Evolutionary conservation across 1,140 invertebrate species (phyloP).

Genomic region (Philaenus spumarius): DNA sequence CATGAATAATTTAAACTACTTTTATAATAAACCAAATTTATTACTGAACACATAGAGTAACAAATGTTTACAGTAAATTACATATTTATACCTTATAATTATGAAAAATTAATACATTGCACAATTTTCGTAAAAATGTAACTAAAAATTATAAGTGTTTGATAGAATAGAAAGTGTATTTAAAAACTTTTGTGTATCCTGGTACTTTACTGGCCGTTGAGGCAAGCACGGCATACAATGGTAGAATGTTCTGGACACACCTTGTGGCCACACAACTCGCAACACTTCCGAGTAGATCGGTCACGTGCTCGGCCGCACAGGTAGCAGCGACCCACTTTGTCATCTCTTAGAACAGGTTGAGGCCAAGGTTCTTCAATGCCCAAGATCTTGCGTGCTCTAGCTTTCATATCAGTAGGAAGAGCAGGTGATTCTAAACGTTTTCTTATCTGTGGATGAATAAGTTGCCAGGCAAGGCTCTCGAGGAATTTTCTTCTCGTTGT

Average conservation of each 20-base stretch:
- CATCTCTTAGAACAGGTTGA: background rate
- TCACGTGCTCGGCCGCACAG: constrained; percentile 1
- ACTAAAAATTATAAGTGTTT: background rate
- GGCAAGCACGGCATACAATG: background rate
- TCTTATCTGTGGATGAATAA: constrained; percentile 7
- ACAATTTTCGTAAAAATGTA: too few species aligned
- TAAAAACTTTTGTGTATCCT: background rate
- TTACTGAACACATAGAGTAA: background rate
- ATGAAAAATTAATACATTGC: background rate
- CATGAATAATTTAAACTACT: constrained; percentile 1
- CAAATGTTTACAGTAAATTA: background rate
- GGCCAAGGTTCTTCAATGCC: background rate
- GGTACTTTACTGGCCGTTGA: background rate
- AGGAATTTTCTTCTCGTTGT: background rate
- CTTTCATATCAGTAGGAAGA: constrained; percentile 2
- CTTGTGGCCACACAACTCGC: background rate
- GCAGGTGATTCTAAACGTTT: background rate
- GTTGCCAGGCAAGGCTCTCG: background rate
- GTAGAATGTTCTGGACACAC: constrained; percentile 10
- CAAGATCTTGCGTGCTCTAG: background rate
- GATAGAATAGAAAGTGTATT: background rate
- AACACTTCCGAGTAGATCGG: constrained; percentile 1
- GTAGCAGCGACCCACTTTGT: constrained; percentile 7
- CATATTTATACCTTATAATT: background rate
- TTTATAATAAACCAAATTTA: background rate